A percentile compares a stretch with the other conserved stretches of the same genome.
Conservation (phyloP, 2,797 vertebrate species). For the Hoplostethus atlanticus region DNA sequence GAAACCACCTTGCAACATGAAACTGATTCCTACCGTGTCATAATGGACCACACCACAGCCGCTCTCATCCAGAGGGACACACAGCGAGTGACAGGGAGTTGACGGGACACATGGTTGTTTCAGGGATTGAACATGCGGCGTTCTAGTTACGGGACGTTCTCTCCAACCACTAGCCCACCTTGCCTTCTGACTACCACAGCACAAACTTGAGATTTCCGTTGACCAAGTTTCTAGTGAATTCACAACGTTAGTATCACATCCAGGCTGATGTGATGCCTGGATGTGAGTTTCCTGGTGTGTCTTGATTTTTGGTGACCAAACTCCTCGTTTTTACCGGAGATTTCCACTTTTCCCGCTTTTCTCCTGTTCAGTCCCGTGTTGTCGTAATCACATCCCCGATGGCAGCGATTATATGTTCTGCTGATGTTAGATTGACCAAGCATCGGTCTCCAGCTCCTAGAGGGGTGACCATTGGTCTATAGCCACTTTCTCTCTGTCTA, state of each 20-base stretch:
- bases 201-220: slow-evolving; percentile 52
- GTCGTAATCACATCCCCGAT: slow-evolving; percentile 7
- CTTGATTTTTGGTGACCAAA: slow-evolving; percentile 54
- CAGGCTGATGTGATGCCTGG: slow-evolving; percentile 33
- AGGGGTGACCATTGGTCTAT: neutral
- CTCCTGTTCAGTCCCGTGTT: slow-evolving; percentile 3
- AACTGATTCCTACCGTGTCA: slow-evolving; percentile 41
- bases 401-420: neutral
- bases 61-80: slow-evolving; percentile 24
- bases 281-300: slow-evolving; percentile 1
- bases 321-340: slow-evolving; percentile 16
- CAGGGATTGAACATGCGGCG: slow-evolving; percentile 40
- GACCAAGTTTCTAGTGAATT: slow-evolving; percentile 6
- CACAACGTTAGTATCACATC: slow-evolving; percentile 50
- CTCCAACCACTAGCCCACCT: slow-evolving; percentile 38
- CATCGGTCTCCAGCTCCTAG: slow-evolving; percentile 10
- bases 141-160: slow-evolving; percentile 22
- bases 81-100: neutral
- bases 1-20: slow-evolving; percentile 53
- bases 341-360: slow-evolving; percentile 17
- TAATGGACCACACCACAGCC: slow-evolving; percentile 29
- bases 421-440: neutral
- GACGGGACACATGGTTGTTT: slow-evolving; percentile 21
- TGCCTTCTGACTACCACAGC: slow-evolving; percentile 56
- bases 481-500: slow-evolving; percentile 1